Conservation (phyloP, 2,797 vertebrate genomes). For the Diglossa cyanea region DNA sequence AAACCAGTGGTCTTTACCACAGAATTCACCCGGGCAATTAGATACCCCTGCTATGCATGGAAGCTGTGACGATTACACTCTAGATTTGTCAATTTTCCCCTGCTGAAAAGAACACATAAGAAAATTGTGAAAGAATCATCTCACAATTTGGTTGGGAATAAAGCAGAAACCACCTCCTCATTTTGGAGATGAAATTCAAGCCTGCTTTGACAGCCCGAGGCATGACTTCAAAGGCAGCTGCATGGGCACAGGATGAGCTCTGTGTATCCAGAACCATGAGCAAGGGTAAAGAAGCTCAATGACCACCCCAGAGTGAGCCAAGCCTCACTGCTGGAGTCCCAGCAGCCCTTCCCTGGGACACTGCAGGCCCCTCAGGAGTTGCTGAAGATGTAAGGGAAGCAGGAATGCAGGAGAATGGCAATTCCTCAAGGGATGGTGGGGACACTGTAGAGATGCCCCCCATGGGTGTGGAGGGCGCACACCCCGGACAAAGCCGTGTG, state of each 20-base stretch:
- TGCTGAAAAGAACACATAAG: not conserved
- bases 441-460: not conserved
- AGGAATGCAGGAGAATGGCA: not conserved
- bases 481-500: not conserved
- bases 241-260: not conserved
- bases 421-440: not conserved
- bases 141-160: not conserved
- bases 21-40: not conserved
- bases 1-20: not conserved
- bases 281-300: not conserved
- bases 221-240: not conserved
- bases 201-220: not conserved
- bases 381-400: not conserved
- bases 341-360: not conserved
- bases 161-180: not conserved
- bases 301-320: not conserved
- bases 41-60: not conserved
- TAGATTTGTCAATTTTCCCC: not conserved
- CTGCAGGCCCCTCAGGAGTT: not conserved
- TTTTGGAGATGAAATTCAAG: not conserved
- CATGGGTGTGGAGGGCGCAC: not conserved
- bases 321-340: not conserved
- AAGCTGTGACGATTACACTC: rapidly evolving
- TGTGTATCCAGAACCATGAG: rapidly evolving
- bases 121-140: not conserved